Conservation (phyloP, 2,888 invertebrate genomes). For the Eristalis arbustorum region DNA sequence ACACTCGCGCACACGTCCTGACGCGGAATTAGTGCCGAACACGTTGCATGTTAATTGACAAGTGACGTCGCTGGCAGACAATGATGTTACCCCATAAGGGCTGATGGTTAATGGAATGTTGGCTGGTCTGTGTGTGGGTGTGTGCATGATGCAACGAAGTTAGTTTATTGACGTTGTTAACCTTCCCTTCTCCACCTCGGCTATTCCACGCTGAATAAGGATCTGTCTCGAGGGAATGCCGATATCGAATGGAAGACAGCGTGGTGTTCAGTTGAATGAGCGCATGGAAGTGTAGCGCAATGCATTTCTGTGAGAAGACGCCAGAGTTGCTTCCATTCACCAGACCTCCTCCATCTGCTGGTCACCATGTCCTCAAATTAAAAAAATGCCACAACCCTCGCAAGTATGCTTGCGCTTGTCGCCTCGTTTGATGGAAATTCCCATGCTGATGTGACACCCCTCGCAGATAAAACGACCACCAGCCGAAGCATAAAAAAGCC, state of each 20-base stretch:
- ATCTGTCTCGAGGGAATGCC: background rate
- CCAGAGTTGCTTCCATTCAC: too few species aligned
- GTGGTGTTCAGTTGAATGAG: background rate
- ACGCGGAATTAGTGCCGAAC: slow-evolving; percentile 45
- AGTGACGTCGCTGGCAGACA: slow-evolving; percentile 60
- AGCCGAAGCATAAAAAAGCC: too few species aligned
- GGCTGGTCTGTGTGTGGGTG: background rate
- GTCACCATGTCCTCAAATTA: too few species aligned
- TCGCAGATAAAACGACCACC: too few species aligned
- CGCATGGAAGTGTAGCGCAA: background rate
- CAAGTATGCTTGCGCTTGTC: too few species aligned
- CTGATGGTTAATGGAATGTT: background rate
- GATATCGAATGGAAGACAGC: background rate
- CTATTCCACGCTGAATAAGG: background rate
- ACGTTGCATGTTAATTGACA: slow-evolving; percentile 66
- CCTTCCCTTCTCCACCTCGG: background rate
- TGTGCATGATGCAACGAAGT: background rate
- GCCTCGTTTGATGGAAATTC: too few species aligned
- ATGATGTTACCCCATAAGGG: slow-evolving; percentile 32
- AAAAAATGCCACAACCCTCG: too few species aligned
- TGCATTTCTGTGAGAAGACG: too few species aligned
- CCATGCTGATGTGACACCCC: too few species aligned
- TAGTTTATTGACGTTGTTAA: background rate
- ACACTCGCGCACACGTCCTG: background rate
- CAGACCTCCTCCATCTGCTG: too few species aligned